Percentiles rank a stretch among this genome's conserved stretches.
Evolutionary conservation across 2,797 vertebrate genomes (phyloP).

Genomic region (Harpagifer antarcticus): DNA sequence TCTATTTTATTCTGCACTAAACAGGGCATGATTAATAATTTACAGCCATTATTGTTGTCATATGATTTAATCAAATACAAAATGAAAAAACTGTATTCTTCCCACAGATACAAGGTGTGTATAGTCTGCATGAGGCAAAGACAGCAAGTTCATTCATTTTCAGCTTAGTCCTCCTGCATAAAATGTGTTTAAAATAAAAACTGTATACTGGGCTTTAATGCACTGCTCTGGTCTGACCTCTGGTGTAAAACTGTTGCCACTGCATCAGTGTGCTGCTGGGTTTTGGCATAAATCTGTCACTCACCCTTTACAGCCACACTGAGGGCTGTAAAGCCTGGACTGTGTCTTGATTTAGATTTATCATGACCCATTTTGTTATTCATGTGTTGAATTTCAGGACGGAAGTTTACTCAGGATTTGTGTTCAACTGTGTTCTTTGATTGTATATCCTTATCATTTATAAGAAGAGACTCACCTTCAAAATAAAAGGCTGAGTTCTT

Average conservation of each 20-base stretch:
- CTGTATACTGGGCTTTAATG: background rate
- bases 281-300: conserved; percentile 28
- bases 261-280: conserved; percentile 24
- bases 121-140: no score
- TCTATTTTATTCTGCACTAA: no score
- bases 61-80: no score
- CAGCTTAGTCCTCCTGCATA: no score
- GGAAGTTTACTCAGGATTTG: background rate
- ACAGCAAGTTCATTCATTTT: no score
- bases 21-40: no score
- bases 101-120: no score
- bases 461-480: background rate
- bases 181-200: background rate
- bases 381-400: background rate
- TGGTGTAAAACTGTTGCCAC: conserved; percentile 19
- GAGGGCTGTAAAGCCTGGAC: background rate
- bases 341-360: background rate
- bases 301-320: conserved; percentile 2
- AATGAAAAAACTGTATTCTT: no score
- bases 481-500: background rate
- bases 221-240: conserved; percentile 51
- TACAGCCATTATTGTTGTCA: no score
- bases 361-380: conserved; percentile 4
- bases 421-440: background rate
- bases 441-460: background rate